Conservation (phyloP, 2,797 vertebrate species). For the Sus cebifrons region DNA sequence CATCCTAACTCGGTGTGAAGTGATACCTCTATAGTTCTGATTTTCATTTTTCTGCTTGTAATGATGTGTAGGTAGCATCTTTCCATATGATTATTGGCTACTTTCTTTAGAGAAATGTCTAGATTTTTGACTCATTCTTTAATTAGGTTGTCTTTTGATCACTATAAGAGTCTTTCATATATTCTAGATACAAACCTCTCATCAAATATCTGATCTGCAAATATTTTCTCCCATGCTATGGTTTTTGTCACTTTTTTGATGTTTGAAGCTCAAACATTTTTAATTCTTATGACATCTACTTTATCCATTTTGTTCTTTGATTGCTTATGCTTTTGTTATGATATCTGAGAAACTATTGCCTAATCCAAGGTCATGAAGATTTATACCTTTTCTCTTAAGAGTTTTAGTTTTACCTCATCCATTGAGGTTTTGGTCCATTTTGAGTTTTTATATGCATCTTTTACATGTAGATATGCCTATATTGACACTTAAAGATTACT, state of each 20-base stretch:
- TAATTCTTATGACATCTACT: background rate
- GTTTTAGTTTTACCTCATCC: background rate
- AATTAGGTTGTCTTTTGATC: background rate
- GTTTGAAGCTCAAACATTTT: slow-evolving; percentile 33
- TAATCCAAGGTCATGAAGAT: background rate
- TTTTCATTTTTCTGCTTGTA: background rate
- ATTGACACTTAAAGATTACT: background rate
- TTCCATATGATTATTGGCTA: background rate
- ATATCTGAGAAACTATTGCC: background rate
- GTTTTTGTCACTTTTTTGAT: background rate
- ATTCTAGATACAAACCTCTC: background rate
- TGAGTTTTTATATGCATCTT: background rate
- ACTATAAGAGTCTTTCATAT: background rate
- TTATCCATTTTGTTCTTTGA: background rate
- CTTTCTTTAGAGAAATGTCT: background rate
- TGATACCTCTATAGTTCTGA: background rate
- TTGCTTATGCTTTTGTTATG: background rate
- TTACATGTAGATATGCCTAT: background rate
- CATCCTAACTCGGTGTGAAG: background rate
- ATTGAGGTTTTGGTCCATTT: background rate
- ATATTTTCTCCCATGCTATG: background rate
- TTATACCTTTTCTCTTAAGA: background rate
- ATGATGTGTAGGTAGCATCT: background rate
- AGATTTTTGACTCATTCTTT: background rate
- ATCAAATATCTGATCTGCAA: background rate